Evolutionary conservation across 2,113 vertebrate species (phyloP), one percentile per base, ranked within the genome.

Genomic region (Silurus glanis): DNA sequence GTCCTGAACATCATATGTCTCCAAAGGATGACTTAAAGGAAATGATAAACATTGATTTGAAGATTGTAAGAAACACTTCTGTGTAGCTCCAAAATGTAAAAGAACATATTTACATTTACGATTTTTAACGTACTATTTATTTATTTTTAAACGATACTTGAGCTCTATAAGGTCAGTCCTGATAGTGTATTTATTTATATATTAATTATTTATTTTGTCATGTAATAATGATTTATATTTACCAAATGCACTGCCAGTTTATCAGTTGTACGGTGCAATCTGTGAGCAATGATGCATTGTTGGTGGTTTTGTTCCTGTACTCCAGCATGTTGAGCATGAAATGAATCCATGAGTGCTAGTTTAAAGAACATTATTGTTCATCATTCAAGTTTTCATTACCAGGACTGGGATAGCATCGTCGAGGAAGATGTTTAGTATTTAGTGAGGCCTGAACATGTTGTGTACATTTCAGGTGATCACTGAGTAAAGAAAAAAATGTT

Each of bases 191-290:
- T 91, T 91, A 91, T 90, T 83, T 90, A 87, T 90, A 51, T 82
- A 80, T 88, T 87, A 49, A 25, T 49, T 91, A 90, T 91, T 91
- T 91, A 90, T 91, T 91, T 74, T 86, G 55, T 88, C 53, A 76
- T 85, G 76, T 85, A 81, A 84, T 85, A 19, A 37, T 74, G 87
- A 51, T 82, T 53, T 86, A 53, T 67, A 76, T 85, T 82, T 69
- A 86, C 55, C 51, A 25, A 87, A 72, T 84, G 82, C 79, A 85
- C 62, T 90, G 85, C 23, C 16, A 79, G 69, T 67, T 88, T 82
- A 69, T 67, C 51, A 85, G 9, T 55, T 80, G 69, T 89, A 37
- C 47, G 28, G 61, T 45, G 21, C 62, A 79, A 19, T 49, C 66
- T 62, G 76, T 82, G 59, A 81, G 28, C 14, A 47, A 21, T 51